A percentile compares a stretch with the other conserved stretches of the same genome.
phyloP scores from a whole-genome alignment of 2,888 invertebrate species.

The Andrena hattorfiana region DNA sequence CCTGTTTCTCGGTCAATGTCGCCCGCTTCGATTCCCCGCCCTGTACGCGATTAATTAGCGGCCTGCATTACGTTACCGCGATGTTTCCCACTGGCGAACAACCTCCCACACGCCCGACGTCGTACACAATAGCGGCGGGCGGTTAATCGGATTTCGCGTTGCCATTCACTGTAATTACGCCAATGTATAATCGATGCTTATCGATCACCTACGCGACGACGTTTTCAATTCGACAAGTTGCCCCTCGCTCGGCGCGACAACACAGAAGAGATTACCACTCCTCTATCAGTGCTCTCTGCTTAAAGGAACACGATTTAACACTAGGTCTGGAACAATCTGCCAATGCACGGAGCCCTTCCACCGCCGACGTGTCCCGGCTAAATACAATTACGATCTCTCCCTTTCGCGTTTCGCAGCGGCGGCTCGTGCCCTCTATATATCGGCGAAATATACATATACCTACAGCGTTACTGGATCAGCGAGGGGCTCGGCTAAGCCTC shows the following conservation, averaged over 20 bases:
- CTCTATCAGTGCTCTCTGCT: background rate
- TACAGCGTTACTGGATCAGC: background rate
- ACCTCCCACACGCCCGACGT: background rate
- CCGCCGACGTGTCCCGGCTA: background rate
- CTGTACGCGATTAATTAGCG: conserved; percentile 28
- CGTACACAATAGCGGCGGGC: background rate
- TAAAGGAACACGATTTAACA: background rate
- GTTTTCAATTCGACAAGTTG: background rate
- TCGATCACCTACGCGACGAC: conserved; percentile 12
- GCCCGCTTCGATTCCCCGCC: conserved; percentile 28
- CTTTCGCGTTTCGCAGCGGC: background rate
- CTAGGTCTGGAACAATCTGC: conserved; percentile 4
- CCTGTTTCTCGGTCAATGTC: conserved; percentile 49
- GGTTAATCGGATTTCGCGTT: conserved; percentile 25
- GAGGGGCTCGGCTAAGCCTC: background rate
- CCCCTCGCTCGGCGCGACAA: background rate
- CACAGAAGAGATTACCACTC: background rate
- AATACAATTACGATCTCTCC: background rate
- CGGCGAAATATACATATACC: background rate
- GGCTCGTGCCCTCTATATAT: background rate
- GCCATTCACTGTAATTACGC: conserved; percentile 4
- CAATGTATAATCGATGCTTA: conserved; percentile 1
- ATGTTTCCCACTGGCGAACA: background rate
- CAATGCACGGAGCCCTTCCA: background rate
- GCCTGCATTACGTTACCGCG: background rate